Evolutionary conservation across 2,888 invertebrate species (phyloP).

Genomic region (Entomobrya multifasciata): DNA sequence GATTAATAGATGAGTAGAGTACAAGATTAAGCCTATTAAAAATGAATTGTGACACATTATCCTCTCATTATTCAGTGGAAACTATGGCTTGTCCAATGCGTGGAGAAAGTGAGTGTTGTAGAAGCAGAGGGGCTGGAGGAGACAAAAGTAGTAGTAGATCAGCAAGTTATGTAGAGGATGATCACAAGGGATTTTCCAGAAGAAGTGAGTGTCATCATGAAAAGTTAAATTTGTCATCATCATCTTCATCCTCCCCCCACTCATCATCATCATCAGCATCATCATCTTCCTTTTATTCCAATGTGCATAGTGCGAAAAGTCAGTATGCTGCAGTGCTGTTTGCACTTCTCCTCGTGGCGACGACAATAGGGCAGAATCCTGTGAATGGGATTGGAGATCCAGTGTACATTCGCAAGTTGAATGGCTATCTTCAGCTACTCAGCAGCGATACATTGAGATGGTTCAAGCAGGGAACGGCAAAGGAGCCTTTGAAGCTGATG

Average conservation of each 20-base stretch:
- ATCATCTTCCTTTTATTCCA: not conserved
- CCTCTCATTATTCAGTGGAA: not conserved
- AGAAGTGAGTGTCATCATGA: not conserved
- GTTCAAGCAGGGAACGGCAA: conserved; percentile 50
- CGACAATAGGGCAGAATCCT: conserved; percentile 5
- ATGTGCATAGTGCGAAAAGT: too few species aligned
- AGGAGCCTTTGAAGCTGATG: conserved; percentile 56
- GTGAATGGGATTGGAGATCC: conserved; percentile 59
- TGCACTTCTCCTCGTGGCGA: conserved; percentile 36
- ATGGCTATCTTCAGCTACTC: conserved; percentile 59
- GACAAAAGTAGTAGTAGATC: not conserved
- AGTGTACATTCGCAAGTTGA: conserved; percentile 56
- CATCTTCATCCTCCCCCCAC: not conserved
- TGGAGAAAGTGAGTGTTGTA: not conserved
- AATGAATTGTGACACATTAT: conserved; percentile 6
- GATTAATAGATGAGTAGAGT: conserved; percentile 25
- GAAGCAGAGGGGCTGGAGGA: not conserved
- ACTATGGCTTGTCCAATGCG: not conserved
- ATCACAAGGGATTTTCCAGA: conserved; percentile 24
- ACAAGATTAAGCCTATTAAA: conserved; percentile 43
- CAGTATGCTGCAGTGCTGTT: not conserved
- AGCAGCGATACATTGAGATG: conserved; percentile 59
- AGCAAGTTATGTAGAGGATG: not conserved
- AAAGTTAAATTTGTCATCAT: conserved; percentile 1
- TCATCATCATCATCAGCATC: conserved; percentile 26